Evolutionary conservation across 2,113 vertebrate species (phyloP).

Genomic region (Xyliphius kryptos): DNA sequence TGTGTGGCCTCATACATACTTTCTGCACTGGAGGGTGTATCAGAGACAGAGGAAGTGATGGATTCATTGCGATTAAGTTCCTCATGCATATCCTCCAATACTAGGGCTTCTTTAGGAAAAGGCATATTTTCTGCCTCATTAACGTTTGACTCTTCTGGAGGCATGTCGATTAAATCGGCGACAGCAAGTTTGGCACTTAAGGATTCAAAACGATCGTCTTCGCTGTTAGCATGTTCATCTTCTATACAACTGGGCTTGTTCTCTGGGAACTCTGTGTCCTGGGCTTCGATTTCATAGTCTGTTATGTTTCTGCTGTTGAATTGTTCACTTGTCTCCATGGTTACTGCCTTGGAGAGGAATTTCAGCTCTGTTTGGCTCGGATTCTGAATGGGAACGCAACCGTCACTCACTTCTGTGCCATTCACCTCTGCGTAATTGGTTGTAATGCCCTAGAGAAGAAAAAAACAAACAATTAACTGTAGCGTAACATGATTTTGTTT

Average conservation of each 20-base stretch:
- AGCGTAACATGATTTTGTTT: too few relatives aligned
- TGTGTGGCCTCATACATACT: conserved; percentile 56
- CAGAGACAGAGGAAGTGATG: conserved; percentile 57
- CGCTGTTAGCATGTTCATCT: conserved; percentile 42
- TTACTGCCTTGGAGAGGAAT: conserved; percentile 49
- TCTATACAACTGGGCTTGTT: conserved; percentile 37
- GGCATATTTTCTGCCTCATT: conserved; percentile 37
- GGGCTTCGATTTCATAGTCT: conserved; percentile 54
- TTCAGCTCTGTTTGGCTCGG: conserved; percentile 45
- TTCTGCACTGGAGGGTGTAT: conserved; percentile 61
- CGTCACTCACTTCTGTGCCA: conserved; percentile 55
- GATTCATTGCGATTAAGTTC: conserved; percentile 63
- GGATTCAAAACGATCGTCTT: conserved; percentile 35
- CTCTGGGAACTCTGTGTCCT: conserved; percentile 49
- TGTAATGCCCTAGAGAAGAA: conserved; percentile 52
- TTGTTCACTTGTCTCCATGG: conserved; percentile 70
- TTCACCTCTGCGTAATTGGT: conserved; percentile 45
- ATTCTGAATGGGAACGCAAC: conserved; percentile 54
- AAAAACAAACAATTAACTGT: background rate
- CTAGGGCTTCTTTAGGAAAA: conserved; percentile 46
- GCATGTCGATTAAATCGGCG: conserved; percentile 32
- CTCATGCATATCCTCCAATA: conserved; percentile 45
- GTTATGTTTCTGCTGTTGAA: conserved; percentile 43
- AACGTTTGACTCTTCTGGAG: conserved; percentile 17
- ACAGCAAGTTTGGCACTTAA: conserved; percentile 20